Conservation (phyloP, 2,113 vertebrate species). For the Enhydra lutris region DNA sequence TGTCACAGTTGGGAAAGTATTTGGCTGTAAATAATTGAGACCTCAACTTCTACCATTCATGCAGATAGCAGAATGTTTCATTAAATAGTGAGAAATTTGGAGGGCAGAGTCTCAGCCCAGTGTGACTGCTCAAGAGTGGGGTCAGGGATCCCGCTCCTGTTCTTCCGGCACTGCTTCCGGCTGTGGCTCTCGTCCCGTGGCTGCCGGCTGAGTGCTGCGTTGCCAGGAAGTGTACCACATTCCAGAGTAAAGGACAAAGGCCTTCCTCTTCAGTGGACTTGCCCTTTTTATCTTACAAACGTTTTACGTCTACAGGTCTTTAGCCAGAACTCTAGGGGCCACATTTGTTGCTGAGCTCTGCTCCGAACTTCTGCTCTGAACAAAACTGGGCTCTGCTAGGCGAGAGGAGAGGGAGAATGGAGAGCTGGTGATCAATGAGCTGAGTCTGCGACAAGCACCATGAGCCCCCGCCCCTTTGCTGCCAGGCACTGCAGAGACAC, state of each 20-base stretch:
- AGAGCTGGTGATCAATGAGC: accelerated
- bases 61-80: neutral
- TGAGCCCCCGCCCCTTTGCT: no score
- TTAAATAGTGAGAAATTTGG: neutral
- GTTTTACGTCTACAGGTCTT: neutral
- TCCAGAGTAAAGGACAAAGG: neutral
- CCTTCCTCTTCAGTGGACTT: no score
- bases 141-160: accelerated
- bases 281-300: neutral
- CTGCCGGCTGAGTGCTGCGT: accelerated
- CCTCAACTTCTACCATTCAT: neutral
- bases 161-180: neutral
- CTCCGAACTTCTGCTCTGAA: neutral
- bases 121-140: accelerated
- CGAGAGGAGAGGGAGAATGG: no score
- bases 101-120: no score
- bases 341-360: neutral
- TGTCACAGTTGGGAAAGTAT: neutral
- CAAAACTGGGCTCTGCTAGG: neutral
- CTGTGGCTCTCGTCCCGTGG: neutral
- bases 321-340: neutral
- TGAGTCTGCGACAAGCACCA: no score
- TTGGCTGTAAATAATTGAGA: neutral
- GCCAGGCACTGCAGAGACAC: neutral
- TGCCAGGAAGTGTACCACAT: no score